These are phyloP conservation scores for Myotis pilosus DNA, from an alignment of 2,797 vertebrate species.

Conservation along the genomic window DNA sequence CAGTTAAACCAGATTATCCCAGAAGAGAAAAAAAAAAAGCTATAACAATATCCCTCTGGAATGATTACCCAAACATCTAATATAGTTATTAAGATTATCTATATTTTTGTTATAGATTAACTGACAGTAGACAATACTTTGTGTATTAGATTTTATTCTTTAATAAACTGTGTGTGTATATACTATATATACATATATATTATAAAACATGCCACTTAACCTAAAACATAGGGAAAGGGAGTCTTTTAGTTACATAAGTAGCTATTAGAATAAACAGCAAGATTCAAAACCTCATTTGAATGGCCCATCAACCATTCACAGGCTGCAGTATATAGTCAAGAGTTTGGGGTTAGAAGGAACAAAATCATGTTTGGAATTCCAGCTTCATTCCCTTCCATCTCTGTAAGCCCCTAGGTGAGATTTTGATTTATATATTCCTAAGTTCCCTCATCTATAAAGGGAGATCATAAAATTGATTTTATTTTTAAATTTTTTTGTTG, in stretches of 20 bases:
- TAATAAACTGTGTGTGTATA: background rate
- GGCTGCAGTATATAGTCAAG: background rate
- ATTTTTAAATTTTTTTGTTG: background rate
- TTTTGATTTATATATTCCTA: background rate
- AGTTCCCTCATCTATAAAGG: background rate
- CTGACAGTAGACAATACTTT: background rate
- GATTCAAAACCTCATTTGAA: background rate
- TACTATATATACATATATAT: background rate
- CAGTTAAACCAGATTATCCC: background rate
- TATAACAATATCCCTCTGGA: background rate
- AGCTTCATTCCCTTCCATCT: background rate
- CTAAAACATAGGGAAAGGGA: background rate
- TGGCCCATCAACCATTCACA: background rate
- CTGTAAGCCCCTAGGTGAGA: background rate
- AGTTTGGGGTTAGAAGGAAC: background rate
- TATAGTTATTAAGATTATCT: background rate
- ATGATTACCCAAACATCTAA: background rate
- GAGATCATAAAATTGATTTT: background rate
- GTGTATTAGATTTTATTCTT: background rate
- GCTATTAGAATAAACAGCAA: conserved; percentile 12
- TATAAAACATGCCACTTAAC: background rate
- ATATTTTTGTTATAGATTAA: conserved; percentile 4
- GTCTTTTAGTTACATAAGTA: background rate
- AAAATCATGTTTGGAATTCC: background rate
- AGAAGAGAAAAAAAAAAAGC: background rate